Percentiles rank a stretch among this genome's conserved stretches.
Evolutionary conservation across 2,888 invertebrate species (phyloP).

Genomic region (Cosmopolites sordidus): DNA sequence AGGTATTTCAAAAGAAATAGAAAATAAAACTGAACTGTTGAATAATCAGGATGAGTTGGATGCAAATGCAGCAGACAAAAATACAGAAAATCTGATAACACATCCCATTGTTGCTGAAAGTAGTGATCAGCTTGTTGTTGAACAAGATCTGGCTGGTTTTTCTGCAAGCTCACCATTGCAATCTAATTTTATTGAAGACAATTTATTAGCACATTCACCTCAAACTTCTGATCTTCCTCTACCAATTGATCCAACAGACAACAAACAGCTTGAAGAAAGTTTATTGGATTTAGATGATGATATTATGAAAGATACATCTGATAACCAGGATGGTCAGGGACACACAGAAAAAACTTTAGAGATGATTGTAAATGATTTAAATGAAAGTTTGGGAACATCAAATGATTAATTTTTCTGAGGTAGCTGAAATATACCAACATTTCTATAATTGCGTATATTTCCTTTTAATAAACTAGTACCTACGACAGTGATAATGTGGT

Average conservation of each 20-base stretch:
- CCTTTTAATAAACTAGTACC: no score
- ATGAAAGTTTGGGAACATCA: slow-evolving; percentile 22
- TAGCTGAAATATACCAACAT: no score
- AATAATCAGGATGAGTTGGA: neutral
- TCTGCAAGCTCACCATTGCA: neutral
- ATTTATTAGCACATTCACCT: neutral
- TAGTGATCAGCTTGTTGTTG: no score
- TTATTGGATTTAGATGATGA: slow-evolving; percentile 14
- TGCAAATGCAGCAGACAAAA: neutral
- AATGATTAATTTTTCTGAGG: no score
- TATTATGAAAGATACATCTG: slow-evolving; percentile 8
- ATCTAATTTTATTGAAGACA: neutral
- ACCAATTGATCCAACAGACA: neutral
- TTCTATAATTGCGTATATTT: no score
- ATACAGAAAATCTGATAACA: neutral
- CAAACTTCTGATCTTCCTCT: neutral
- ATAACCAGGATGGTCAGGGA: neutral
- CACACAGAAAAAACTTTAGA: slow-evolving; percentile 22
- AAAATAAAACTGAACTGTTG: neutral
- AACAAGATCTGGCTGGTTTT: neutral
- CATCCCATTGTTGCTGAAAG: no score
- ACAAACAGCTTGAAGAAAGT: slow-evolving; percentile 9
- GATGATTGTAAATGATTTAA: slow-evolving; percentile 28
- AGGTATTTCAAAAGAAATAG: neutral
- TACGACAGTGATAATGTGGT: no score